These are phyloP conservation scores for Microchrysa polita DNA, from an alignment of 2,888 invertebrate species.

Conservation along the genomic window DNA sequence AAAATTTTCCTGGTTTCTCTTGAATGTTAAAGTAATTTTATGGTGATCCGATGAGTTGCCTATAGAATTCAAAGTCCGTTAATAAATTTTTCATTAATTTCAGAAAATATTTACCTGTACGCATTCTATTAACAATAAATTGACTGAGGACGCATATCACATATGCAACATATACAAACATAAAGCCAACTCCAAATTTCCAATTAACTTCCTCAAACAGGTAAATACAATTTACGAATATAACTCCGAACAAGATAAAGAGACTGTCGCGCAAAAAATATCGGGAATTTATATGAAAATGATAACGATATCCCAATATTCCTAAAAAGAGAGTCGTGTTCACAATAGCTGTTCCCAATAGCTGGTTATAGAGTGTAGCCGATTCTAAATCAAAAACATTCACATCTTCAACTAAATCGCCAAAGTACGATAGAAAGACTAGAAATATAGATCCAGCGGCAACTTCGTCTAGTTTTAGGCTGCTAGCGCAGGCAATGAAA, in stretches of 20 bases:
- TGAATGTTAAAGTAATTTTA: too few relatives aligned
- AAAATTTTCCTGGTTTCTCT: neutral
- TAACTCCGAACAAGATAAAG: conserved; percentile 6
- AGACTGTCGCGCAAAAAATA: conserved; percentile 21
- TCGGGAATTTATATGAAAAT: conserved; percentile 1
- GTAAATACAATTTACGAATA: neutral
- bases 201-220: neutral
- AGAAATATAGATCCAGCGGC: conserved; percentile 28
- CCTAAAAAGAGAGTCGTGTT: conserved; percentile 8
- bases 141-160: neutral
- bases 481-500: conserved; percentile 22
- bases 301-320: neutral
- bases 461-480: conserved; percentile 20
- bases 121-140: neutral
- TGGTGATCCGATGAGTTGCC: too few relatives aligned
- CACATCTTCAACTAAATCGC: conserved; percentile 24
- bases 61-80: too few relatives aligned
- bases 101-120: too few relatives aligned
- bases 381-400: conserved; percentile 10
- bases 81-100: too few relatives aligned
- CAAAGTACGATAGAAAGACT: neutral
- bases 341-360: conserved; percentile 20
- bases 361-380: conserved; percentile 25
- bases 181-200: conserved; percentile 5
- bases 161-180: conserved; percentile 20